phyloP scores from a whole-genome alignment of 1,140 invertebrate genomes.

The Drosophila punjabiensis region DNA sequence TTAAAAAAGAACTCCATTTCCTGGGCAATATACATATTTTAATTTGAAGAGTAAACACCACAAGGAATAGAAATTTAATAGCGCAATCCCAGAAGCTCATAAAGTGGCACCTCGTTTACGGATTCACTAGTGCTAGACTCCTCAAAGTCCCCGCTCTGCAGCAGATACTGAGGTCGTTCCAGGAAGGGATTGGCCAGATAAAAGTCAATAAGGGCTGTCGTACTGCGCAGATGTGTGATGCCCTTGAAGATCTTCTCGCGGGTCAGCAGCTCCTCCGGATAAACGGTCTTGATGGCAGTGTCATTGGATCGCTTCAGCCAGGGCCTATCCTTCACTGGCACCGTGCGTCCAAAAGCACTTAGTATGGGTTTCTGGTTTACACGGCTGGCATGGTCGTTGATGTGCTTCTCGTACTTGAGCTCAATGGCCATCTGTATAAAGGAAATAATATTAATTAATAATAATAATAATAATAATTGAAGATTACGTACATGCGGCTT shows the following conservation, averaged over 20 bases:
- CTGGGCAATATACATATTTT: neutral
- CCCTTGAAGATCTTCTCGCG: constrained; percentile 78
- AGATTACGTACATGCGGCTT: constrained; percentile 65
- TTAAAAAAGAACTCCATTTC: neutral
- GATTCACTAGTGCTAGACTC: constrained; percentile 45
- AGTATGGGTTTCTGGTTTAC: constrained; percentile 48
- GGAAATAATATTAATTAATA: neutral
- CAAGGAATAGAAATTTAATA: constrained; percentile 25
- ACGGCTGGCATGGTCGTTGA: constrained; percentile 63
- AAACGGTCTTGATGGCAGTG: constrained; percentile 68
- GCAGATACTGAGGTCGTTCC: constrained; percentile 66
- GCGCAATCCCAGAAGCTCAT: constrained; percentile 70
- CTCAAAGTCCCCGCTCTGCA: constrained; percentile 67
- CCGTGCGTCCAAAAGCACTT: constrained; percentile 79
- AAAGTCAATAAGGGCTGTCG: constrained; percentile 69
- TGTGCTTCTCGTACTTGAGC: constrained; percentile 76
- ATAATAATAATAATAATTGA: neutral
- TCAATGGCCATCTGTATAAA: constrained; percentile 75
- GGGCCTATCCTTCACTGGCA: constrained; percentile 70
- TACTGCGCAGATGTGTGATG: constrained; percentile 80
- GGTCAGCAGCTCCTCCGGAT: constrained; percentile 74
- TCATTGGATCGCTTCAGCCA: constrained; percentile 67
- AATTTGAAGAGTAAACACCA: neutral
- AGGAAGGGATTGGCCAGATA: constrained; percentile 67
- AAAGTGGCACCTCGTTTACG: constrained; percentile 65